These are phyloP conservation scores for Macaria notata DNA, from an alignment of 2,888 invertebrate species.

Conservation along the genomic window DNA sequence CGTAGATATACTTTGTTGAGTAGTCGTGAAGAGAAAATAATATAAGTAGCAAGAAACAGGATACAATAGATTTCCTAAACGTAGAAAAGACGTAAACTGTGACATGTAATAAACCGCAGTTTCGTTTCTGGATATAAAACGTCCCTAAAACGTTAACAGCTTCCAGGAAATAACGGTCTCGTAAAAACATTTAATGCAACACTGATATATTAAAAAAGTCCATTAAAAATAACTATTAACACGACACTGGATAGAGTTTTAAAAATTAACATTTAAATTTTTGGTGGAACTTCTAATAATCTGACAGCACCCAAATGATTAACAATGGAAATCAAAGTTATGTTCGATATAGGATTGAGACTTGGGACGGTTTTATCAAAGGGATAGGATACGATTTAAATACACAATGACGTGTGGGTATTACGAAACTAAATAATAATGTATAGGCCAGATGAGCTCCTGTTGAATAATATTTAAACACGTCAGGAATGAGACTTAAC, in stretches of 20 bases:
- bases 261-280: background rate
- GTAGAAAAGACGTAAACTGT: constrained; percentile 1
- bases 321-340: constrained; percentile 4
- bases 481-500: no score
- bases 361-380: background rate
- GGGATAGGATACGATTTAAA: background rate
- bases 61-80: background rate
- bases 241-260: constrained; percentile 12
- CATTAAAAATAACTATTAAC: constrained; percentile 29
- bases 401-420: no score
- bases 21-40: no score
- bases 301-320: constrained; percentile 10
- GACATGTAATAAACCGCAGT: constrained; percentile 11
- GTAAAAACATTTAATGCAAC: constrained; percentile 28
- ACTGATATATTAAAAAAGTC: constrained; percentile 24
- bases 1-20: no score
- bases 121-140: constrained; percentile 23
- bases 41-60: no score
- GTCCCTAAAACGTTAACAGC: constrained; percentile 26
- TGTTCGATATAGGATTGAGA: no score
- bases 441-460: no score
- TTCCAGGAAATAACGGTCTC: constrained; percentile 29
- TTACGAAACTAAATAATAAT: no score
- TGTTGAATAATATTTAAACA: no score
- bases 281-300: constrained; percentile 10